phyloP scores from a whole-genome alignment of 2,113 vertebrate species.

The Galeopterus variegatus region DNA sequence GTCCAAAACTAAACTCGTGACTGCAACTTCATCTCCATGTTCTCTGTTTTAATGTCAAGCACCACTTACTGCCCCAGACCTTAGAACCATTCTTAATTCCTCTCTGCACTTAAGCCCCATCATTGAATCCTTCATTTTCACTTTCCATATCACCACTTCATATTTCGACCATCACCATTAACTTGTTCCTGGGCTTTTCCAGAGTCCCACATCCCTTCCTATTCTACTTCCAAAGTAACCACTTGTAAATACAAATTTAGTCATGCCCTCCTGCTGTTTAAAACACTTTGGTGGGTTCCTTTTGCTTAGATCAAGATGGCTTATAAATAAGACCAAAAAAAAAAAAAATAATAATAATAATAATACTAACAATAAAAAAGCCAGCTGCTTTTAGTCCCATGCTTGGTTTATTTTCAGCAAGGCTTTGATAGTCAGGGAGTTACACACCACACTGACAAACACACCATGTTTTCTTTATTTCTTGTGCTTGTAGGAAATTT shows the following conservation, averaged over 20 bases:
- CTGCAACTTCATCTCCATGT: not conserved
- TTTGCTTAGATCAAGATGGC: not conserved
- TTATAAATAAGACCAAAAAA: constrained; percentile 67
- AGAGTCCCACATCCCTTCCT: not conserved
- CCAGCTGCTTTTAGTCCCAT: constrained; percentile 7
- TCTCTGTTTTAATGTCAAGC: not conserved
- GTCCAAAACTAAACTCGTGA: not conserved
- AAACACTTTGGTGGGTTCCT: not conserved
- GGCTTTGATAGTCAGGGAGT: not conserved
- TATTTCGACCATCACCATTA: not conserved
- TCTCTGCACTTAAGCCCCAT: not conserved
- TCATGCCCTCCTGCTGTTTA: not conserved
- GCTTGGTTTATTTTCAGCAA: constrained; percentile 54
- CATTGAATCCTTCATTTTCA: not conserved
- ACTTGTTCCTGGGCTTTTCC: not conserved
- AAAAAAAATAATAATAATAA: not conserved
- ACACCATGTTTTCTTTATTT: constrained; percentile 16
- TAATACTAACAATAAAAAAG: not conserved
- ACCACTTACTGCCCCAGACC: not conserved
- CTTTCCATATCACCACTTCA: not conserved
- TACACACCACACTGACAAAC: not conserved
- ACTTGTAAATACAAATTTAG: not conserved
- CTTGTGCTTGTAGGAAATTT: not conserved
- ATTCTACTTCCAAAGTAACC: not conserved
- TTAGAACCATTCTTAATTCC: not conserved